Evolutionary conservation across 2,888 invertebrate genomes (phyloP), one percentile per base, ranked within the genome.

Genomic region (Clitarchus hookeri): DNA sequence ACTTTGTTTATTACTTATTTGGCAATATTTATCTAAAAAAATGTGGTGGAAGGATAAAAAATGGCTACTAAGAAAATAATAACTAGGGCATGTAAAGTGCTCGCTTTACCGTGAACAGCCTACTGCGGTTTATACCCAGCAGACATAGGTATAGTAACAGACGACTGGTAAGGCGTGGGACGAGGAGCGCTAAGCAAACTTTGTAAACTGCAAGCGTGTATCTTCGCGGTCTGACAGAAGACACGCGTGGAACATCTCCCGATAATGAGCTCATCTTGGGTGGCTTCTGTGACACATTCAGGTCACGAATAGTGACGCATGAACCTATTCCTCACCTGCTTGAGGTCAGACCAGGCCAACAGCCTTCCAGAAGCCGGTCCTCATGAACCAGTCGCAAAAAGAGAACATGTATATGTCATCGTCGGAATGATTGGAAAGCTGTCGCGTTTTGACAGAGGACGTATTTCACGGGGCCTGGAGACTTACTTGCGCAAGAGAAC

Each of bases 391-490:
- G 23, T 65, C 65, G 19, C 53, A 53, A 16, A 53, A 53, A 53
- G 19, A 8, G 19, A 12, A 19, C 53, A 19, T 19, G 65, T 23
- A n/a, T 65, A 23, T 65, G 65, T 65, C 65, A 65, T 19, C 65
- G 19, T 65, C 65, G 16, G 65, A 65, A 65, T 65, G 65, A 65
- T 65, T 65, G 65, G 65, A 65, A 65, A 65, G 65, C 65, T 65
- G 65, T 65, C 65, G 2, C 8, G 65, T 65, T 65, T 65, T 65
- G 65, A 65, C 65, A 65, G 65, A 65, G n/a, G 65, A 19, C 65
- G 3, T n/a, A n/a, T n/a, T 65, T 65, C n/a, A 19, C 19, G 23
- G 23, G 65, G 65, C n/a, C n/a, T 65, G 65, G 65, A 23, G 16
- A 65, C 48, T 48, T 11, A 2, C 65, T 65, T 65, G 65, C 65